A percentile compares a stretch with the other conserved stretches of the same genome.
These are phyloP conservation scores for Trachelus tabidus DNA, from an alignment of 2,888 invertebrate genomes.

Conservation along the genomic window DNA sequence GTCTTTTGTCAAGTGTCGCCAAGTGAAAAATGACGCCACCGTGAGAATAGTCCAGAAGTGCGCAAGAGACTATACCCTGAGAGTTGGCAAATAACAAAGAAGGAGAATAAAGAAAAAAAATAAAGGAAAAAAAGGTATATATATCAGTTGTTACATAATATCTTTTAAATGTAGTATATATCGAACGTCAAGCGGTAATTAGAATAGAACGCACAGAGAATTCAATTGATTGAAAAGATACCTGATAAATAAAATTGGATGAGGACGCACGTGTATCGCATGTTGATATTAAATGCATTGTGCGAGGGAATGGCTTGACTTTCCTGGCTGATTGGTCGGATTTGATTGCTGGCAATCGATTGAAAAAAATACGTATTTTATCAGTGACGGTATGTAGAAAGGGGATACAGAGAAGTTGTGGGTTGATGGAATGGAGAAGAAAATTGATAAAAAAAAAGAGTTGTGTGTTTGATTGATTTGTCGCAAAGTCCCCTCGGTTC, in stretches of 20 bases:
- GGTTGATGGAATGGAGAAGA: slow-evolving; percentile 10
- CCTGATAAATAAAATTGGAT: not conserved
- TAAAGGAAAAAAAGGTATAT: not conserved
- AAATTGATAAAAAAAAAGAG: slow-evolving; percentile 27
- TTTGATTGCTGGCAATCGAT: slow-evolving; percentile 30
- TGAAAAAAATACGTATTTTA: slow-evolving; percentile 4
- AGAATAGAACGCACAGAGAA: not conserved
- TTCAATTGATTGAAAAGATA: slow-evolving; percentile 10
- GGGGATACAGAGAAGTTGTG: not conserved
- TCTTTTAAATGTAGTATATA: not conserved
- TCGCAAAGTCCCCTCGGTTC: slow-evolving; percentile 31
- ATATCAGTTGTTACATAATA: not conserved
- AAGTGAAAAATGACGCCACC: not conserved
- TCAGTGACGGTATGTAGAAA: not conserved
- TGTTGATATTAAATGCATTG: slow-evolving; percentile 36
- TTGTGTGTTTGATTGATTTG: slow-evolving; percentile 45
- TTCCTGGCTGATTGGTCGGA: slow-evolving; percentile 28
- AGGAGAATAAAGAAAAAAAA: not conserved
- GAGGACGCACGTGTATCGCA: slow-evolving; percentile 13
- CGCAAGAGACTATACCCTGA: not conserved
- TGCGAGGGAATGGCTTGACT: slow-evolving; percentile 37
- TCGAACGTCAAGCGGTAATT: not conserved
- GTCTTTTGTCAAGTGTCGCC: not conserved
- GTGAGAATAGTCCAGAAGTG: not conserved
- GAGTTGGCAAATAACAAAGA: not conserved